Base-by-base conservation (phyloP, 2,797 vertebrate species). In the Melanotaenia nigrans region DNA sequence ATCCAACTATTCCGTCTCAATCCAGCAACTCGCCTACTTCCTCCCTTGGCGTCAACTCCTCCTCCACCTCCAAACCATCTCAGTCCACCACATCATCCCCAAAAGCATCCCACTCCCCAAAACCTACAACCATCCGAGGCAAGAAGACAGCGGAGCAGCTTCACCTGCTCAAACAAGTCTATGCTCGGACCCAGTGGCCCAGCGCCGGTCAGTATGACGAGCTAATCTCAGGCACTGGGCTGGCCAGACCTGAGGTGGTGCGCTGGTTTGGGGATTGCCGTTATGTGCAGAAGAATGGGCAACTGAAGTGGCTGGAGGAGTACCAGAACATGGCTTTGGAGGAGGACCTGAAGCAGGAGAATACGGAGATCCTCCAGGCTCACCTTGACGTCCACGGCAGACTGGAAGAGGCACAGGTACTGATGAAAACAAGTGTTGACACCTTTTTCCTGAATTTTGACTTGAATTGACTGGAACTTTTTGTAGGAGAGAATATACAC, bases 181-280 rank as follows among this genome's bases (percentile, higher is more conserved):
- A 98, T 0, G 95, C 96, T 72, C 96, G 96, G 55, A 98, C 97
- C 0, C 97, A 98, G 92, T 97, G 97, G 94, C 98, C 98, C 30
- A 97, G 94, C 16, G 96, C 94, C 45, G 89, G 96, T 55, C 96
- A 98, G 89, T 99, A 99, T 0, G 97, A 99, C 0, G 90, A 95
- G 58, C 92, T 99, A 40, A 94, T 96, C 79, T 89, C 94, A 10
- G 92, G 93, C 71, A 96, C 96, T 0, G 96, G 96, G 32, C 93
- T 99, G 85, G 94, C 96, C 0, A 91, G 97, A 30, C 94, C 96
- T 0, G 98, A 99, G 82, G 96, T 99, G 64, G 97, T 99, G 71
- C 97, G 97, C 82, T 99, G 97, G 97, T 99, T 99, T 0, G 98
- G 98, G 13, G 97, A 98, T 86, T 96, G 95, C 77, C 96, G 98